Conservation (phyloP, 2,888 invertebrate species). For the Conus canariensis region DNA sequence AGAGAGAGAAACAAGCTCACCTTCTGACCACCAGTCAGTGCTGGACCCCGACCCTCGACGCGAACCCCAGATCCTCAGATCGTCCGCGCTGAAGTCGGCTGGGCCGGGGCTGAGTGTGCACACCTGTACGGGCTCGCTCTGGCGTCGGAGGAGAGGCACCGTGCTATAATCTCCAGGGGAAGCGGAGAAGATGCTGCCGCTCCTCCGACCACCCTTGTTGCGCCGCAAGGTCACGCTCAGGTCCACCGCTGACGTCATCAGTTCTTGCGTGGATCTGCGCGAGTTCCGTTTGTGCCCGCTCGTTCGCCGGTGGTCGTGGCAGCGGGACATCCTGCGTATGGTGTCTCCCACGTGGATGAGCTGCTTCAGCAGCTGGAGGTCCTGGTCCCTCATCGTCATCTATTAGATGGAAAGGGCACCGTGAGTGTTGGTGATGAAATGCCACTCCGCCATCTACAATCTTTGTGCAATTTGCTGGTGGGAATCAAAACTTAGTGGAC, state of each 20-base stretch:
- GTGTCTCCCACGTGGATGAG: constrained; percentile 48
- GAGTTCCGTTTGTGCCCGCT: background rate
- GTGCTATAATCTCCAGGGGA: background rate
- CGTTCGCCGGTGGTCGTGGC: background rate
- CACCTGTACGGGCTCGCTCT: constrained; percentile 36
- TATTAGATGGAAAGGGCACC: background rate
- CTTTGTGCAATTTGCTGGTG: background rate
- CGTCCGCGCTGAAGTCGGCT: background rate
- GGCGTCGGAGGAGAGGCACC: constrained; percentile 33
- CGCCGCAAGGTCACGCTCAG: constrained; percentile 16
- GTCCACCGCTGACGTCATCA: constrained; percentile 21
- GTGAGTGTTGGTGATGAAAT: background rate
- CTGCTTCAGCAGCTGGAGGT: constrained; percentile 47
- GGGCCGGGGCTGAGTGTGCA: background rate
- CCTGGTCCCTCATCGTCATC: constrained; percentile 46
- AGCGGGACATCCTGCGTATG: constrained; percentile 41
- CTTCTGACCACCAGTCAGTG: constrained; percentile 23
- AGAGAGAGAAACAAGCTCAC: background rate
- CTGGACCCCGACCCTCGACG: constrained; percentile 17
- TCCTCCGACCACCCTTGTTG: background rate
- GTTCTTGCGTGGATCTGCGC: constrained; percentile 24
- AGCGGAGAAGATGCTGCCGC: background rate
- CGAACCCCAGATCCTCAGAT: background rate
- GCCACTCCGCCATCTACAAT: no score
- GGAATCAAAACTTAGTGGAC: no score